Evolutionary conservation across 30 jellyfish, hydroid and myxozoan genomes (phyloP).

Genomic region (Hydra vulgaris): DNA sequence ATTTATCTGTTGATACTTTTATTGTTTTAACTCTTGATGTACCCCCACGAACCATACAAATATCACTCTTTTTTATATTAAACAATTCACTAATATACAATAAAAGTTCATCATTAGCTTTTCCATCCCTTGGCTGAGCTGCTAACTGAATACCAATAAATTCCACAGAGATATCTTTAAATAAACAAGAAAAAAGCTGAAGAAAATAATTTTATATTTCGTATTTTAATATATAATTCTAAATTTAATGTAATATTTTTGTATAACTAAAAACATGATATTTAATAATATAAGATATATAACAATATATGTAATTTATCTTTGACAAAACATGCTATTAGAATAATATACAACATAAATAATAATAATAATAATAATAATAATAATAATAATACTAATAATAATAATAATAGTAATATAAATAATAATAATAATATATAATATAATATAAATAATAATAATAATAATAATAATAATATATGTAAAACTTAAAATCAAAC

Average conservation of each 20-base stretch:
- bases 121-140: background rate
- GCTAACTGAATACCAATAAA: constrained; percentile 1
- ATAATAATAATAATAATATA: too few species aligned
- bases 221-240: background rate
- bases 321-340: too few species aligned
- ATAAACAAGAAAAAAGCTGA: background rate
- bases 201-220: too few species aligned
- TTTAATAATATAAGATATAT: too few species aligned
- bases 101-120: background rate
- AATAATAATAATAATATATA: too few species aligned
- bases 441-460: too few species aligned
- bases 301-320: too few species aligned
- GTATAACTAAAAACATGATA: background rate
- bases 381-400: too few species aligned
- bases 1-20: background rate
- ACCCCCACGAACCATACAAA: background rate
- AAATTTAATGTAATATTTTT: background rate
- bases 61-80: background rate
- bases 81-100: background rate
- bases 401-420: too few species aligned
- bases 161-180: background rate
- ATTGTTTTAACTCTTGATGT: background rate
- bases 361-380: too few species aligned
- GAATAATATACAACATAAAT: too few species aligned
- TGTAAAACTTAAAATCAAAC: too few species aligned